phyloP scores from a whole-genome alignment of 1,140 invertebrate species.

The Sycophila sp. region DNA sequence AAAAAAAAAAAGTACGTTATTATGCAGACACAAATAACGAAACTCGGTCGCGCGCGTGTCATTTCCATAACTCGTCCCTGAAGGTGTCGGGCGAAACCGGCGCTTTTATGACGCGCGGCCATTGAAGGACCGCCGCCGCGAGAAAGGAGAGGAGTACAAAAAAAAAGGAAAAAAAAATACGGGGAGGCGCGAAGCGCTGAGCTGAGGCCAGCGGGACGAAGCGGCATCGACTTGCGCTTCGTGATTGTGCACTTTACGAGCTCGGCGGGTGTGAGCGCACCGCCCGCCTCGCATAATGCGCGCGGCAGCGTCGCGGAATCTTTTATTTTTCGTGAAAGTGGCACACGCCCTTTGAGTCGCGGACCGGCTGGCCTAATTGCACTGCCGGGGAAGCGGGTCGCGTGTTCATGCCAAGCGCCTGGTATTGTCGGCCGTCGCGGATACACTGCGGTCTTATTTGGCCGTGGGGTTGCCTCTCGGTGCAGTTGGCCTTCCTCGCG shows the following conservation, averaged over 20 bases:
- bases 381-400: not conserved
- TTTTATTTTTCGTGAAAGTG: conserved; percentile 7
- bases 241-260: conserved; percentile 2
- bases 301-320: not conserved
- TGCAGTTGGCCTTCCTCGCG: no score
- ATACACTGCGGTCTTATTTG: no score
- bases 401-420: not conserved
- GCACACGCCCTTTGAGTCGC: not conserved
- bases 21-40: not conserved
- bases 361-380: not conserved
- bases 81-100: conserved; percentile 5
- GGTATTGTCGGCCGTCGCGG: no score
- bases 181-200: not conserved
- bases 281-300: not conserved
- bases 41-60: not conserved
- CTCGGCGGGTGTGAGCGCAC: not conserved
- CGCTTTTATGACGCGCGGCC: not conserved
- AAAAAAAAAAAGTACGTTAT: no score
- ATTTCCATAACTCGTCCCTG: conserved; percentile 28
- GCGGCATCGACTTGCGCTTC: no score
- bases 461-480: no score
- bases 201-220: no score
- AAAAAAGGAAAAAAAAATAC: not conserved
- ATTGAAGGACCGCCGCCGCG: not conserved
- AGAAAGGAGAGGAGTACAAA: not conserved